Conservation (phyloP, 2,888 invertebrate species). For the Blera fallax region DNA sequence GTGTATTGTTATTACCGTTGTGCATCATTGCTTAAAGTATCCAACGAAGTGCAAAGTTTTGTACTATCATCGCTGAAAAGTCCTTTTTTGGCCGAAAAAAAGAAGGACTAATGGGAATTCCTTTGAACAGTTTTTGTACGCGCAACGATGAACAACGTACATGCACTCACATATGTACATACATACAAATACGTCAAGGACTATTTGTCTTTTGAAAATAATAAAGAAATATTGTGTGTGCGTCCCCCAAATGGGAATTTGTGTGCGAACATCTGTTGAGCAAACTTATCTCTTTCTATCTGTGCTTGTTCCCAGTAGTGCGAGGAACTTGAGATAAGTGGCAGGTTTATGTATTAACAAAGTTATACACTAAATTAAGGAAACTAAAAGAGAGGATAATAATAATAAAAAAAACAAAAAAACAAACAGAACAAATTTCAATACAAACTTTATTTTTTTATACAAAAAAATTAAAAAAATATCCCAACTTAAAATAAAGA, state of each 20-base stretch:
- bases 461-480: slow-evolving; percentile 29
- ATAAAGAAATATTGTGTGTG: slow-evolving; percentile 59
- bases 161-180: not conserved
- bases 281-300: slow-evolving; percentile 12
- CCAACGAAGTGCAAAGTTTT: slow-evolving; percentile 69
- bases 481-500: slow-evolving; percentile 9
- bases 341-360: slow-evolving; percentile 30
- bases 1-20: slow-evolving; percentile 55
- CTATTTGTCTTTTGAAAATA: slow-evolving; percentile 63
- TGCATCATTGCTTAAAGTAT: slow-evolving; percentile 55
- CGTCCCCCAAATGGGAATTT: slow-evolving; percentile 44
- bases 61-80: slow-evolving; percentile 48
- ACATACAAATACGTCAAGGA: slow-evolving; percentile 30
- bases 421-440: slow-evolving; percentile 17
- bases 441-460: slow-evolving; percentile 40
- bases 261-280: slow-evolving; percentile 59
- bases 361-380: slow-evolving; percentile 32
- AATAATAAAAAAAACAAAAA: slow-evolving; percentile 8
- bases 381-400: slow-evolving; percentile 3
- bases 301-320: not conserved
- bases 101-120: slow-evolving; percentile 69
- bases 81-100: slow-evolving; percentile 48
- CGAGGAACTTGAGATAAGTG: slow-evolving; percentile 23
- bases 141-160: not conserved
- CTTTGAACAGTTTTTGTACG: slow-evolving; percentile 50